phyloP scores from a whole-genome alignment of 2,888 invertebrate genomes.

The Allacma fusca region DNA sequence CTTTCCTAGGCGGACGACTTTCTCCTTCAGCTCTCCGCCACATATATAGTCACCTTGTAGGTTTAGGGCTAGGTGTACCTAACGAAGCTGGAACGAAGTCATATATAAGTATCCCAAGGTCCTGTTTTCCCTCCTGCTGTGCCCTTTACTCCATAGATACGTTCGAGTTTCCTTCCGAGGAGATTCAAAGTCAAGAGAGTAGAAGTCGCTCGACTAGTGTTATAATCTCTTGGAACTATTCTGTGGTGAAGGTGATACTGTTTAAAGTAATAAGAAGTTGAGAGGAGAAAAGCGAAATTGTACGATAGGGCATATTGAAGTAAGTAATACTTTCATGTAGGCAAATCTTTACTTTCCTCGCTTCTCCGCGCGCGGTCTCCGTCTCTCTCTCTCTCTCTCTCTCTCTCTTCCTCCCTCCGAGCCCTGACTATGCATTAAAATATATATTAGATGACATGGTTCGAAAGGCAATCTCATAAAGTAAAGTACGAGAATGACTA shows the following conservation, averaged over 20 bases:
- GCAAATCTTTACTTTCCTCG: no score
- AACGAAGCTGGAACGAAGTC: no score
- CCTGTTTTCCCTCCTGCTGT: no score
- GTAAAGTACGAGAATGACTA: constrained; percentile 28
- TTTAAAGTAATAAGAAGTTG: not conserved
- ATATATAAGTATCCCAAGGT: no score
- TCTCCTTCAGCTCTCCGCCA: not conserved
- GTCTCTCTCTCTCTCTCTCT: not conserved
- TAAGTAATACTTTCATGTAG: not conserved
- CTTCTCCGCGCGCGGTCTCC: not conserved
- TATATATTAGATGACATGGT: constrained; percentile 16
- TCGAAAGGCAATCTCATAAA: constrained; percentile 38
- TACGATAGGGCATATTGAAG: not conserved
- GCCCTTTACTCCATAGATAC: no score
- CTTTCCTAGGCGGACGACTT: not conserved
- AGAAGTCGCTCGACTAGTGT: no score
- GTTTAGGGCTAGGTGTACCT: no score
- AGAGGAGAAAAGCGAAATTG: not conserved
- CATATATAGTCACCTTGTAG: no score
- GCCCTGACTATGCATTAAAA: constrained; percentile 1
- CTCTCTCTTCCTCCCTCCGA: not conserved
- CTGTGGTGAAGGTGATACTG: no score
- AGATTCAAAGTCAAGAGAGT: no score
- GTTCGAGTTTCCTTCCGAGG: no score
- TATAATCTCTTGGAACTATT: no score